Conservation (phyloP, 2,888 invertebrate species). For the Meganola albula region DNA sequence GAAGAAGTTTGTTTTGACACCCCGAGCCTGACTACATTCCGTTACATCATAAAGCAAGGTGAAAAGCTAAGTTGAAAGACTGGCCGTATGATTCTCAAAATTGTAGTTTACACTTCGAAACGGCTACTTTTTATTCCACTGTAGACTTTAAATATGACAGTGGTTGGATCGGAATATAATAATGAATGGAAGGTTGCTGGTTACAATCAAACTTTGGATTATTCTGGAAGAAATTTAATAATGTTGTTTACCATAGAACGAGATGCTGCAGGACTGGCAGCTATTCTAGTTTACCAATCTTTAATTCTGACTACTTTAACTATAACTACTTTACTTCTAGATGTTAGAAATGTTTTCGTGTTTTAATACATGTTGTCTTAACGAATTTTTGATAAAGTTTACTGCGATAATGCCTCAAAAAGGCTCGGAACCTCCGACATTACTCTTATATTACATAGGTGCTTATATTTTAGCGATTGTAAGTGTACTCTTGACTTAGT, state of each 20-base stretch:
- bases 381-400: slow-evolving; percentile 28
- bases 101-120: slow-evolving; percentile 31
- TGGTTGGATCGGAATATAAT: slow-evolving; percentile 32
- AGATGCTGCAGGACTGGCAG: slow-evolving; percentile 32
- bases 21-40: no score
- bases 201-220: slow-evolving; percentile 23
- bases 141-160: slow-evolving; percentile 14
- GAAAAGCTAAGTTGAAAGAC: slow-evolving; percentile 28
- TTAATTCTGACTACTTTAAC: slow-evolving; percentile 32
- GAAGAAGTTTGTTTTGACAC: no score
- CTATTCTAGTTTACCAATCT: slow-evolving; percentile 36
- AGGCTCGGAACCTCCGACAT: slow-evolving; percentile 29
- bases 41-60: slow-evolving; percentile 13
- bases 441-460: slow-evolving; percentile 36
- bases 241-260: slow-evolving; percentile 40
- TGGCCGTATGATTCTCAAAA: slow-evolving; percentile 42
- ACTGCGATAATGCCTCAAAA: slow-evolving; percentile 30
- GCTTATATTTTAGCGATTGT: slow-evolving; percentile 34
- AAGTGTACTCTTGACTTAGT: slow-evolving; percentile 27
- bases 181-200: slow-evolving; percentile 42
- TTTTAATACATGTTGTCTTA: slow-evolving; percentile 39
- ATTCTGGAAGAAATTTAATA: slow-evolving; percentile 23
- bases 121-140: background rate
- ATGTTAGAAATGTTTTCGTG: slow-evolving; percentile 27
- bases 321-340: slow-evolving; percentile 30